Conservation (phyloP, 2,888 invertebrate genomes). For the Abrostola tripartita region DNA sequence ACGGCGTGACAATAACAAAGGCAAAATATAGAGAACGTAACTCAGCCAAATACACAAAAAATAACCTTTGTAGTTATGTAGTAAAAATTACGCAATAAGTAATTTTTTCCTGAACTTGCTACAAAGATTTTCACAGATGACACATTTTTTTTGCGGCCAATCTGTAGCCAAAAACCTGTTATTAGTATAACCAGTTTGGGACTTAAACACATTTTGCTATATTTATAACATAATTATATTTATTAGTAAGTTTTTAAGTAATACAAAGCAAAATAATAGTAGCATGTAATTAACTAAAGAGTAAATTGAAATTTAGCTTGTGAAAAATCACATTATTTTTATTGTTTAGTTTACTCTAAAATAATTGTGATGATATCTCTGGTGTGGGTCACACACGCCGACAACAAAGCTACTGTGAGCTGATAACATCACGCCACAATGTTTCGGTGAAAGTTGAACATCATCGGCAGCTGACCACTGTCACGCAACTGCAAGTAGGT, state of each 20-base stretch:
- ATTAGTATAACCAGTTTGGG: slow-evolving; percentile 29
- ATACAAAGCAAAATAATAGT: no score
- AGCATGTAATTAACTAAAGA: neutral
- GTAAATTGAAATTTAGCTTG: neutral
- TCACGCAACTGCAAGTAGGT: slow-evolving; percentile 77
- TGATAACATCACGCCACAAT: slow-evolving; percentile 64
- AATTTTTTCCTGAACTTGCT: neutral
- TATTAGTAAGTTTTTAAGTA: neutral
- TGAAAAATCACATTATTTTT: slow-evolving; percentile 1
- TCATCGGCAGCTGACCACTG: slow-evolving; percentile 78
- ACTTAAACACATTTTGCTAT: slow-evolving; percentile 17
- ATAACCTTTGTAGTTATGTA: neutral
- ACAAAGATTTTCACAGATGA: slow-evolving; percentile 6
- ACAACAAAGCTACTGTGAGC: slow-evolving; percentile 43
- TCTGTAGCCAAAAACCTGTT: slow-evolving; percentile 26
- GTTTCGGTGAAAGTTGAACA: slow-evolving; percentile 85
- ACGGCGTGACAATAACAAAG: slow-evolving; percentile 20
- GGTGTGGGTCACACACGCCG: slow-evolving; percentile 40
- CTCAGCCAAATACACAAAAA: neutral
- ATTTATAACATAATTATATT: slow-evolving; percentile 2
- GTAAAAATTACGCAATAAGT: neutral
- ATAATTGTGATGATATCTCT: slow-evolving; percentile 42
- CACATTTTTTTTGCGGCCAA: slow-evolving; percentile 23
- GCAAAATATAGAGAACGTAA: neutral
- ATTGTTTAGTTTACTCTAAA: slow-evolving; percentile 32